Percentiles rank a stretch among this genome's conserved stretches.
These are phyloP conservation scores for Ephestia elutella DNA, from an alignment of 1,140 invertebrate species.

Conservation along the genomic window DNA sequence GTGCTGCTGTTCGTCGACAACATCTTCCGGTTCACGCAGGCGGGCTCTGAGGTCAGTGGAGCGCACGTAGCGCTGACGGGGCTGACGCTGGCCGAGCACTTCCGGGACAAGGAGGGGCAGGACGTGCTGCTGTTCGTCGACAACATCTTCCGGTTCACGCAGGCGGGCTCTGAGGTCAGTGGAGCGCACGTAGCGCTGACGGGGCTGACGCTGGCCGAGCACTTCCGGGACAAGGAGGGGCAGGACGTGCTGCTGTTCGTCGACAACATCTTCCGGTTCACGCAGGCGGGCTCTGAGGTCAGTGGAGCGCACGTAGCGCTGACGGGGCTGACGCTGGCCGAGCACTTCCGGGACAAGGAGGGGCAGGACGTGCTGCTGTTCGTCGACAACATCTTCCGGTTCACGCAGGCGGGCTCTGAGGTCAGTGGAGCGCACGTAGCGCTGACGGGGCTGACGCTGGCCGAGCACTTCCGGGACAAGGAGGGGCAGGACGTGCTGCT, in stretches of 20 bases:
- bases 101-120: constrained; percentile 91
- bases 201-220: constrained; percentile 86
- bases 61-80: constrained; percentile 95
- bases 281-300: constrained; percentile 99
- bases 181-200: constrained; percentile 91
- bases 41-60: constrained; percentile 92
- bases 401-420: constrained; percentile 99
- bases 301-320: constrained; percentile 87
- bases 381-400: constrained; percentile 99
- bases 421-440: constrained; percentile 88
- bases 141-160: constrained; percentile 99
- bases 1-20: constrained; percentile 96
- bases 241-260: constrained; percentile 94
- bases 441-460: constrained; percentile 88
- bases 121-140: constrained; percentile 94
- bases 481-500: constrained; percentile 93
- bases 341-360: constrained; percentile 91
- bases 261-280: constrained; percentile 99
- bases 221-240: constrained; percentile 90
- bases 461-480: constrained; percentile 88
- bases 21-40: constrained; percentile 99
- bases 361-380: constrained; percentile 93
- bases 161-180: constrained; percentile 96
- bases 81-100: constrained; percentile 86
- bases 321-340: constrained; percentile 86